These are phyloP conservation scores for Oreohelix idahoensis DNA, from an alignment of 1,140 invertebrate genomes.

Conservation along the genomic window DNA sequence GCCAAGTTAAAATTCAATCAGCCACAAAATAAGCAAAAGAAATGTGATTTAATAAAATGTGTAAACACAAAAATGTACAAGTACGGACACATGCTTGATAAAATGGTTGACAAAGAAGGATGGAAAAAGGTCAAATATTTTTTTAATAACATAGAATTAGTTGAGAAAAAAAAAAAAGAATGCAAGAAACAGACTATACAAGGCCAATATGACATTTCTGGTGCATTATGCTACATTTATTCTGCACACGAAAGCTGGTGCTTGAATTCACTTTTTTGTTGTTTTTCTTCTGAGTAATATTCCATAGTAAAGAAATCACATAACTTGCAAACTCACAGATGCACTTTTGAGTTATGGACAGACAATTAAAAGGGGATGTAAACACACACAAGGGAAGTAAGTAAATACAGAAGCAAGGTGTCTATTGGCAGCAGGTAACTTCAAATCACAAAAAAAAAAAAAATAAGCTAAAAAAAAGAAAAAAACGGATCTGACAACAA, in stretches of 20 bases:
- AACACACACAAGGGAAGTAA: too few species aligned
- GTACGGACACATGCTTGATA: constrained; percentile 70
- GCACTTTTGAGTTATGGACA: too few species aligned
- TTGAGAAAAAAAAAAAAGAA: constrained; percentile 45
- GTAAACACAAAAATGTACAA: constrained; percentile 64
- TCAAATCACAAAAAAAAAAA: too few species aligned
- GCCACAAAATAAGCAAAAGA: constrained; percentile 44
- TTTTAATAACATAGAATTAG: neutral
- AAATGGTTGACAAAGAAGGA: constrained; percentile 58
- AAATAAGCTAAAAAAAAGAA: too few species aligned
- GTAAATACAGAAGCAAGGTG: too few species aligned
- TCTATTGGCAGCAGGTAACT: too few species aligned
- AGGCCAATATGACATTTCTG: constrained; percentile 43
- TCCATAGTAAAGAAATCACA: neutral
- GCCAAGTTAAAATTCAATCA: too few species aligned
- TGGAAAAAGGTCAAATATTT: constrained; percentile 50
- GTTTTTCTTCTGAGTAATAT: neutral
- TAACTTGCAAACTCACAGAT: too few species aligned
- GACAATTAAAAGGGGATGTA: too few species aligned
- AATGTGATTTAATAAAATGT: constrained; percentile 49
- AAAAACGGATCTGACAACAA: too few species aligned
- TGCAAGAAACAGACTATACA: constrained; percentile 43
- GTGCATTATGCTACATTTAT: constrained; percentile 47
- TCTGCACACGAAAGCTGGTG: neutral
- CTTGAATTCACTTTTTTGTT: neutral